These are phyloP conservation scores for Tenrec ecaudatus DNA, from an alignment of 2,113 vertebrate genomes.

Conservation along the genomic window DNA sequence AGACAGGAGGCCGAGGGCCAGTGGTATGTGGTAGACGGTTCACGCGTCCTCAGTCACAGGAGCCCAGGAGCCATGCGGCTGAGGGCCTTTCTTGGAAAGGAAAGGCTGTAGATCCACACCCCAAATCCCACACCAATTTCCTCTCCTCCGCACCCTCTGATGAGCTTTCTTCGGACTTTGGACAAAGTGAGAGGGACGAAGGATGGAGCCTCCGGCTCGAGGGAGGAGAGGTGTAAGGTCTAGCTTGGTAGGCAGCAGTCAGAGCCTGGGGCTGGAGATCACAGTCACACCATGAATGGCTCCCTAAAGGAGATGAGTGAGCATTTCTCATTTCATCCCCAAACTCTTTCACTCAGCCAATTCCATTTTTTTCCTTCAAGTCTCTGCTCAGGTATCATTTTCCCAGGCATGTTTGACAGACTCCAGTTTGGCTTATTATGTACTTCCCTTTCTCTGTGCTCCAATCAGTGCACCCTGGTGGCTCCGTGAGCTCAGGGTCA, in stretches of 20 bases:
- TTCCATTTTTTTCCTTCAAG: neutral
- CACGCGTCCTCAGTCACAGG: neutral
- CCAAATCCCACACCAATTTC: neutral
- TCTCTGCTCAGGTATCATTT: neutral
- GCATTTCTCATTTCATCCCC: neutral
- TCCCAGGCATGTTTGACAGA: neutral
- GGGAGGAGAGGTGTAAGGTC: neutral
- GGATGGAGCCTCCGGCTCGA: neutral
- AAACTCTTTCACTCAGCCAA: neutral
- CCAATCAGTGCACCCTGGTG: neutral
- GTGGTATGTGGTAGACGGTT: neutral
- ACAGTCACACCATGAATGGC: neutral
- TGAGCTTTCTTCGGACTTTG: conserved; percentile 26
- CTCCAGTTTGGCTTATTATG: neutral
- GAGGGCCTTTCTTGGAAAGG: conserved; percentile 4
- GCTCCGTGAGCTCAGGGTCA: too few relatives aligned
- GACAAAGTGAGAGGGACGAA: neutral
- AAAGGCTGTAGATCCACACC: neutral
- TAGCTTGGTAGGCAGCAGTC: neutral
- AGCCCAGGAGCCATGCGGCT: neutral
- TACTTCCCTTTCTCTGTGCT: neutral
- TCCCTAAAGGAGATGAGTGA: neutral
- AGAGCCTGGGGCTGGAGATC: neutral
- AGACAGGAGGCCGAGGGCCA: neutral
- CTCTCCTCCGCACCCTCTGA: neutral